Evolutionary conservation across 2,888 invertebrate genomes (phyloP).

Genomic region (Diloba caeruleocephala): DNA sequence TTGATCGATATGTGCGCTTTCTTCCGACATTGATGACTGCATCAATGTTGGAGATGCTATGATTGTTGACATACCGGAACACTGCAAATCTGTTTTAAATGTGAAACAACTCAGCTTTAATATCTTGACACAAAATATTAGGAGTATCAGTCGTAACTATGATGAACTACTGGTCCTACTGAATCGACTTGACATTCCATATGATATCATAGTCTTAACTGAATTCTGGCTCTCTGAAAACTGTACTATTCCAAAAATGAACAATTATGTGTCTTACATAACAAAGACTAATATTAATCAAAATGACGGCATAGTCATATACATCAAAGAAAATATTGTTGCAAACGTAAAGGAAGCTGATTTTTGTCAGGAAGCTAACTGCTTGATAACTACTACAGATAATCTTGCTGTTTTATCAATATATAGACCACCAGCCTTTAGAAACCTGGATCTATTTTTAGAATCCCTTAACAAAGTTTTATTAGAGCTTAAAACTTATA

Average conservation of each 20-base stretch:
- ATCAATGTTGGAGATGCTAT: too few relatives aligned
- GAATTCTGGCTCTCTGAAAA: conserved; percentile 12
- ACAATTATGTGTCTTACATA: background rate
- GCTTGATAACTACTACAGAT: background rate
- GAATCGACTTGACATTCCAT: background rate
- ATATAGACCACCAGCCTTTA: background rate
- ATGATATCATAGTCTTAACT: conserved; percentile 7
- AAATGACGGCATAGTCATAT: conserved; percentile 1
- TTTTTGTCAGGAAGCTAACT: background rate
- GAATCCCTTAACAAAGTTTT: background rate
- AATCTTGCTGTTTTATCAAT: background rate
- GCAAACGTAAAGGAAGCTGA: background rate
- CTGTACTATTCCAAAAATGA: background rate
- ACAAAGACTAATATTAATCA: background rate
- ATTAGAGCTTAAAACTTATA: too few relatives aligned
- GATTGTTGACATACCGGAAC: too few relatives aligned
- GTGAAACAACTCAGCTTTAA: too few relatives aligned
- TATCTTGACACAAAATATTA: too few relatives aligned
- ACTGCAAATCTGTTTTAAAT: too few relatives aligned
- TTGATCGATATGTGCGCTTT: too few relatives aligned
- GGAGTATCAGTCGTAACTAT: too few relatives aligned
- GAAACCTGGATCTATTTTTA: background rate
- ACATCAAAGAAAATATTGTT: background rate
- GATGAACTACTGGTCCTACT: background rate
- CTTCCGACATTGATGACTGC: too few relatives aligned